A percentile compares a stretch with the other conserved stretches of the same genome.
Conservation (phyloP, 2,113 vertebrate species). For the Ceuthmochares aereus region DNA sequence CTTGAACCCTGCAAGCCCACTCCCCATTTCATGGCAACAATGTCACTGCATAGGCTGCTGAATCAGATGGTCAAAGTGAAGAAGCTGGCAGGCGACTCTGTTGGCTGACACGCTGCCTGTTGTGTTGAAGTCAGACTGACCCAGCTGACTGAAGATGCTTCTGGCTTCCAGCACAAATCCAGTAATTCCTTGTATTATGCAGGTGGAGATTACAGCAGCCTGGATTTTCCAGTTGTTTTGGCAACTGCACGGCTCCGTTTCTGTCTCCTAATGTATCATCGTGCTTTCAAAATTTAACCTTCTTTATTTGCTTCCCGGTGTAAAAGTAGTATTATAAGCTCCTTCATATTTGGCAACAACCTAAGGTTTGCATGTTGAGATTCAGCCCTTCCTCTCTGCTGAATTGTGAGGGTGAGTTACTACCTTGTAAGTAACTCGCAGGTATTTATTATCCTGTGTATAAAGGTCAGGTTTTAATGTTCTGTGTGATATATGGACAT, state of each 20-base stretch:
- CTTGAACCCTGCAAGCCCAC: neutral
- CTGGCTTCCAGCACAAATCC: neutral
- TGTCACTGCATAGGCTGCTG: neutral
- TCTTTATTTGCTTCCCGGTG: neutral
- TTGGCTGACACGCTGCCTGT: neutral
- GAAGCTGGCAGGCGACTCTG: neutral
- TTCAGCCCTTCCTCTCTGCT: slow-evolving; percentile 54
- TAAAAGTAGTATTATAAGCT: neutral
- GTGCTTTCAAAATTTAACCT: neutral
- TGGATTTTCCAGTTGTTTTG: slow-evolving; percentile 1
- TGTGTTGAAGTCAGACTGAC: neutral
- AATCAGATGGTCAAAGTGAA: neutral
- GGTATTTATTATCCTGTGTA: slow-evolving; percentile 76
- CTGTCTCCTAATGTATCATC: neutral
- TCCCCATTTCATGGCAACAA: neutral
- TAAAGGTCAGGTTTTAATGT: slow-evolving; percentile 80
- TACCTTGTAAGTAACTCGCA: slow-evolving; percentile 71
- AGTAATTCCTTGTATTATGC: neutral
- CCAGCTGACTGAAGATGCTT: neutral
- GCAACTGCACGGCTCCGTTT: neutral
- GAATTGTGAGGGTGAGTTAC: slow-evolving; percentile 70
- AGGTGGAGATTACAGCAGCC: neutral
- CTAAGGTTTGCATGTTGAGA: slow-evolving; percentile 47
- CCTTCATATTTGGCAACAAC: neutral
- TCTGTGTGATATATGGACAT: slow-evolving; percentile 75